Evolutionary conservation across 2,113 vertebrate species (phyloP).

Genomic region (Dipodomys ordii): DNA sequence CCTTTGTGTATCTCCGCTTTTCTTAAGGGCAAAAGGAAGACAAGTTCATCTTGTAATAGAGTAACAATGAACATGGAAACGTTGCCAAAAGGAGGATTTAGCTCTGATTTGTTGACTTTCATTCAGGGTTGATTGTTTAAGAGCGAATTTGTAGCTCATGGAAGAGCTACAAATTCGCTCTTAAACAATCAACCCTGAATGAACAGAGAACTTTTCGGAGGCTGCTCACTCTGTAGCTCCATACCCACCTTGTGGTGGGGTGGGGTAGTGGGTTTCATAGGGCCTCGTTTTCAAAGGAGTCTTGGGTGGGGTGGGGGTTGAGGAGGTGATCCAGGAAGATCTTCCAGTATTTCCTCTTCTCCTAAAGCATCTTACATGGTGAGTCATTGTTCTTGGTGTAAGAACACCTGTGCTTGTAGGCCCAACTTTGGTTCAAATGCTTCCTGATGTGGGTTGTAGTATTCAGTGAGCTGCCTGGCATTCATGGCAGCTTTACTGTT

Average conservation of each 20-base stretch:
- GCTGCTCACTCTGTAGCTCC: neutral
- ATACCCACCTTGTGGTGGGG: neutral
- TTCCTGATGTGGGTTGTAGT: neutral
- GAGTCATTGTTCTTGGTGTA: neutral
- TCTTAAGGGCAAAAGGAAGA: slow-evolving; percentile 61
- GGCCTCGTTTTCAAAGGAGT: neutral
- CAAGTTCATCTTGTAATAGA: slow-evolving; percentile 51
- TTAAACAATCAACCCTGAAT: too few relatives aligned
- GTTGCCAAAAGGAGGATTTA: slow-evolving; percentile 69
- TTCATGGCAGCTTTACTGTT: neutral
- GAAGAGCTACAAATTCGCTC: too few relatives aligned
- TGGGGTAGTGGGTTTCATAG: neutral
- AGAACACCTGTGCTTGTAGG: neutral
- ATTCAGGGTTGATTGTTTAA: slow-evolving; percentile 57
- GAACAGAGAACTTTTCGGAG: neutral
- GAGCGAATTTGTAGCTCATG: slow-evolving; percentile 38
- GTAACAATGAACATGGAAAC: slow-evolving; percentile 60
- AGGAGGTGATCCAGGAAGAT: neutral
- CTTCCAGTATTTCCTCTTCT: neutral
- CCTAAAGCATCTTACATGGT: rapidly evolving
- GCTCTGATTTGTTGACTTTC: slow-evolving; percentile 68
- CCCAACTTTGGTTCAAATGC: neutral
- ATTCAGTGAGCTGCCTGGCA: neutral
- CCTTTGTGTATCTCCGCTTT: neutral
- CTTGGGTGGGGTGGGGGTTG: neutral